Base-by-base conservation (phyloP, 2,113 vertebrate species). In the Mustela lutreola region DNA sequence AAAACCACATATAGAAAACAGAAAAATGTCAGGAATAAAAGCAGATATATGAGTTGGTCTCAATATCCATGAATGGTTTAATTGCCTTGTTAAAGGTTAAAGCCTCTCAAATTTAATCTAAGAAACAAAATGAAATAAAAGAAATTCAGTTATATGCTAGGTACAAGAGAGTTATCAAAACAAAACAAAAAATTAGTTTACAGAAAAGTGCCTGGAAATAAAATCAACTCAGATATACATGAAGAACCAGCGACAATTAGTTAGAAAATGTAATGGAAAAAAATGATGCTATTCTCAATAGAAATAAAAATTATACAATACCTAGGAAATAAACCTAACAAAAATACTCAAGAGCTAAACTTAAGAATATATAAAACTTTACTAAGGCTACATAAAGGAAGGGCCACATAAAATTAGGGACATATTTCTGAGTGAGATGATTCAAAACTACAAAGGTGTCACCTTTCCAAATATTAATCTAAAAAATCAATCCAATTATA, bases 401-500 rank as follows among this genome's bases (percentile, higher is more conserved):
- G 19, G 65, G 58, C 7, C 48, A 48, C 33, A 62, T 63, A 65
- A 95, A 95, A 95, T 75, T 33, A 97, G 70, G 88, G 15, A 93
- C 24, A 58, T 75, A 78, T 67, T 92, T 85, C 92, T 92, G 45
- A 28, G 31, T 92, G 63, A 28, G 42, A 93, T 58, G 28, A 81
- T 63, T 93, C 53, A 91, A 83, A 93, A 93, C 36, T 78, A 1
- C 71, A 67, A 76, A 93, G 39, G 36, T 83, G 2, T 56, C 67
- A 82, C 71, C 95, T 93, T 73, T 88, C 75, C 39, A 92, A 96
- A 93, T 62, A 82, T 39, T 73, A 95, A 86, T 65, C 36, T 33
- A 90, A 91, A 90, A 90, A 82, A 11, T 71, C 56, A 91, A 91
- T 79, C 21, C 11, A 58, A 88, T 92, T 73, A 92, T n/a, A 92